Percentiles rank a stretch among this genome's conserved stretches.
Evolutionary conservation across 2,888 invertebrate genomes (phyloP).

Genomic region (Pyralis farinalis): DNA sequence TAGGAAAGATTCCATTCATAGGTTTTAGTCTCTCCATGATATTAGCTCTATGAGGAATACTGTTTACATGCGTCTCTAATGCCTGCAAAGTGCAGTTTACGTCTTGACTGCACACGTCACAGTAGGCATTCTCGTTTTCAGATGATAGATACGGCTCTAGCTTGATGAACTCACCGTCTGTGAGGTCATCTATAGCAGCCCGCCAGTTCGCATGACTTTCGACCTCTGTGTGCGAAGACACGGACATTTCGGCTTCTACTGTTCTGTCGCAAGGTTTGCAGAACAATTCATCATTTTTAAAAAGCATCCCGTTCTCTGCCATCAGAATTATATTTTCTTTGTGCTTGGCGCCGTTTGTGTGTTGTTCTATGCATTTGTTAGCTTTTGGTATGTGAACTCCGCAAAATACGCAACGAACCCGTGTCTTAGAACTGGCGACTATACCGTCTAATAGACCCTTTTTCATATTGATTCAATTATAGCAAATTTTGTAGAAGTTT

Average conservation of each 20-base stretch:
- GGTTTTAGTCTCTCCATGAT: conserved; percentile 48
- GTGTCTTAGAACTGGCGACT: conserved; percentile 49
- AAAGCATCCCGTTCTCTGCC: conserved; percentile 47
- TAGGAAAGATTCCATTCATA: conserved; percentile 45
- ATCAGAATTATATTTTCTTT: conserved; percentile 51
- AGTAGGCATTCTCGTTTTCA: conserved; percentile 44
- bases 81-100: conserved; percentile 38
- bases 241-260: conserved; percentile 43
- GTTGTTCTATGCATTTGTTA: conserved; percentile 58
- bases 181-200: conserved; percentile 47
- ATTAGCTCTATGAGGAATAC: conserved; percentile 41
- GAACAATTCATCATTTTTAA: conserved; percentile 34
- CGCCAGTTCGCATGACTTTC: conserved; percentile 55
- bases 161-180: conserved; percentile 52
- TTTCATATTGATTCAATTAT: conserved; percentile 53
- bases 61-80: conserved; percentile 51
- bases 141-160: conserved; percentile 43
- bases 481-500: too few species aligned
- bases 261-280: conserved; percentile 49
- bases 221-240: conserved; percentile 41
- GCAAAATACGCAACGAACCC: conserved; percentile 57
- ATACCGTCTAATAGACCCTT: conserved; percentile 47
- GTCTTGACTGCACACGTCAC: conserved; percentile 43
- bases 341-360: conserved; percentile 53
- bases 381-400: conserved; percentile 58